Evolutionary conservation across 2,888 invertebrate genomes (phyloP), one percentile per base, ranked within the genome.

Genomic region (Herminia tarsipennalis): DNA sequence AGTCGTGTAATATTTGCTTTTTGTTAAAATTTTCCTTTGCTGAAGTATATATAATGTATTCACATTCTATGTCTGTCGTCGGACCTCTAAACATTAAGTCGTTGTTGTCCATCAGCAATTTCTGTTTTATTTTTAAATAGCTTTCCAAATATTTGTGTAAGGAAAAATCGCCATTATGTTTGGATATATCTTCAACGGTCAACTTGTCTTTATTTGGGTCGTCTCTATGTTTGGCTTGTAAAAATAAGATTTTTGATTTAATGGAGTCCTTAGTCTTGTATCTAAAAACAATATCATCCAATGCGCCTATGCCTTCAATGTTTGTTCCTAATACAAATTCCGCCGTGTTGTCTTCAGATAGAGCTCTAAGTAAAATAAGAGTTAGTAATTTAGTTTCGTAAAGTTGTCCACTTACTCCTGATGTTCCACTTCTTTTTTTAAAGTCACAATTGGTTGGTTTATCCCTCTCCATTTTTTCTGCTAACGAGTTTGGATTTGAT

Each of bases 221-320:
- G 20, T 56, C 53, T 47, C 30, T 60, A 13, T 66, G 66, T 25
- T 69, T 69, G 3, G 58, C 63, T 59, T 69, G 69, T 12, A 69
- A 13, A 12, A 68, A 68, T 12, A 66, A 18, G 2, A 63, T 42
- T 32, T 28, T 59, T 3, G 48, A 22, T 34, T 47, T 46, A 14
- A 36, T 9, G 10, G 22, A 8, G 9, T 44, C 42, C 18, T 38
- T 51, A 17, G 40, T 49, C 18, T 28, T 22, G 30, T 65, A 69
- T 18, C 46, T 66, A 2, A 69, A 58, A 20, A 56, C 24, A n/a
- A 68, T 58, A 20, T 70, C 70, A 49, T 70, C 70, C 18, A 70
- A 60, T 32, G 61, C 69, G 3, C 66, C 70, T 10, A 67, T 30
- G 3, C 29, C 46, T 1, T 47, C 40, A 3, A 66, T 39, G 20